Evolutionary conservation across 2,797 vertebrate genomes (phyloP).

Genomic region (Urophycis tenuis): DNA sequence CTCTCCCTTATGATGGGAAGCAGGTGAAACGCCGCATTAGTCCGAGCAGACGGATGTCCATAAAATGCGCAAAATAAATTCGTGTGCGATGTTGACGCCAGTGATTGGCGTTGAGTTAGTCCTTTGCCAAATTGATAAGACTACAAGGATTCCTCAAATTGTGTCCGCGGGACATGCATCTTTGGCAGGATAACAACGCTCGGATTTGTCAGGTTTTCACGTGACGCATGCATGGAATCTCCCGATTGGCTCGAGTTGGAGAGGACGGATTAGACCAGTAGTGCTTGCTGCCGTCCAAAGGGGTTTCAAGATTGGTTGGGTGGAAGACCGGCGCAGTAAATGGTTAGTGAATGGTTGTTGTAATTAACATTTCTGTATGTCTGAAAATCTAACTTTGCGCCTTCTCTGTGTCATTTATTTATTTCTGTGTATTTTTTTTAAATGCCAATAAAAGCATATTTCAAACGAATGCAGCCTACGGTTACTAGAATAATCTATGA

Average conservation of each 20-base stretch:
- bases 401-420: background rate
- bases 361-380: background rate
- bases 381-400: background rate
- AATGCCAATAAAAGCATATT: background rate
- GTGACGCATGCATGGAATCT: slow-evolving; percentile 2
- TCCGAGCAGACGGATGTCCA: background rate
- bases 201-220: slow-evolving; percentile 53
- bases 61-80: background rate
- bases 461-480: background rate
- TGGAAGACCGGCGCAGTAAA: slow-evolving; percentile 15
- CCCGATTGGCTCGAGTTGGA: slow-evolving; percentile 50
- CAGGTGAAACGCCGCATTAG: slow-evolving; percentile 1
- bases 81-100: background rate
- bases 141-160: slow-evolving; percentile 31
- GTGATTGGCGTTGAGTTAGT: slow-evolving; percentile 20
- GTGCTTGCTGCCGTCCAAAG: slow-evolving; percentile 39
- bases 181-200: slow-evolving; percentile 20
- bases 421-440: background rate
- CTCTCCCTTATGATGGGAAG: background rate
- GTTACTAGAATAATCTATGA: background rate
- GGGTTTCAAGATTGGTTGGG: slow-evolving; percentile 56
- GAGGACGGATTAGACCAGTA: background rate
- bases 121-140: slow-evolving; percentile 33
- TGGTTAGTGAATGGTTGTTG: background rate
- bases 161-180: slow-evolving; percentile 39